These are phyloP conservation scores for Numenius phaeopus DNA, from an alignment of 2,797 vertebrate species.

Conservation along the genomic window DNA sequence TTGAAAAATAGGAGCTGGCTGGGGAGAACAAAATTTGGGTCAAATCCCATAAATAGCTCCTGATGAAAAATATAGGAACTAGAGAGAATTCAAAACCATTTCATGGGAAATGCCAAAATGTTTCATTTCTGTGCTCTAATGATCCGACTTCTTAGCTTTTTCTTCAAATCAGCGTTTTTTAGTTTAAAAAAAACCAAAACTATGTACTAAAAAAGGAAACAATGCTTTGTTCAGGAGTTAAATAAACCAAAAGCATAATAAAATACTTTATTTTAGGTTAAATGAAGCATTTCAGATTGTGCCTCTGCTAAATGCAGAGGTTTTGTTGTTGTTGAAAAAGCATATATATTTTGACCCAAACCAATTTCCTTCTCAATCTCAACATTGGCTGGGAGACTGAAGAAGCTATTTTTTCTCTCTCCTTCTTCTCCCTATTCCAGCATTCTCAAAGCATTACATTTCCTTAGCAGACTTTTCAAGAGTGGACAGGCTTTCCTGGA, in stretches of 20 bases:
- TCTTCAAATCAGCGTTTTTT: slow-evolving; percentile 30
- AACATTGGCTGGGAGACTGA: not conserved
- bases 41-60: slow-evolving; percentile 65
- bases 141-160: slow-evolving; percentile 19
- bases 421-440: not conserved
- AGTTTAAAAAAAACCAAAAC: not conserved
- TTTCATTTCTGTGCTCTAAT: slow-evolving; percentile 43
- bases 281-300: not conserved
- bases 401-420: not conserved
- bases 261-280: not conserved
- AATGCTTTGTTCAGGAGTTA: not conserved
- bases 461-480: not conserved
- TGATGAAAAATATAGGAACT: slow-evolving; percentile 42
- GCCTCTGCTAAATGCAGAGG: not conserved
- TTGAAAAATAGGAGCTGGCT: slow-evolving; percentile 23
- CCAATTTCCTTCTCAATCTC: not conserved
- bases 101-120: slow-evolving; percentile 7
- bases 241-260: not conserved
- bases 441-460: not conserved
- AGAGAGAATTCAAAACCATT: slow-evolving; percentile 32
- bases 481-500: not conserved
- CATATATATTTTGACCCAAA: not conserved
- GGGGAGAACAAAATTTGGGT: slow-evolving; percentile 60
- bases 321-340: not conserved
- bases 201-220: not conserved